Evolutionary conservation across 1,140 invertebrate genomes (phyloP), one percentile per base, ranked within the genome.

Genomic region (Euura lappo): DNA sequence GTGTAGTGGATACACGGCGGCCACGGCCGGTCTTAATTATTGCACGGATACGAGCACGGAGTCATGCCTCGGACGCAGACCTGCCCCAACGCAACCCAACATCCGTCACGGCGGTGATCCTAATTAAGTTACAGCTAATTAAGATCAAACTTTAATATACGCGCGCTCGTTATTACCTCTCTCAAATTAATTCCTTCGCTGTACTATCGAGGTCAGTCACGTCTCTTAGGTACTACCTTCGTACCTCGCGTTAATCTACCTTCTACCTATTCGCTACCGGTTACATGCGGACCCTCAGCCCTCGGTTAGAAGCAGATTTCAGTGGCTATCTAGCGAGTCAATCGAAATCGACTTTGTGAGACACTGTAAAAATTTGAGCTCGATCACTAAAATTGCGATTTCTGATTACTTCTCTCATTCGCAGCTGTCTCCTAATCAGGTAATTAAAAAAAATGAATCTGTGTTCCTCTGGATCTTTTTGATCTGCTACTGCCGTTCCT

Each of bases 81-180:
- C 80, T 79, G 79, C 77, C 80, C 77, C 76, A 83, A 82, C 79
- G 78, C 78, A 60, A 82, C 79, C 79, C 78, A 60, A 28, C 70
- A 83, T 80, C 83, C 86, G 85, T 86, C 85, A 87, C 85, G 85
- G 84, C 81, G 80, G 69, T 76, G 83, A 85, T 83, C 80, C 85
- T 87, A 86, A 87, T 87, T 86, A 86, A 85, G 86, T 85, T 83
- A 83, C 80, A 75, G 75, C 84, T 85, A 86, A 87, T 87, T 87
- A 87, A 85, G 80, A 87, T 85, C 84, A 81, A 84, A 60, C 83
- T 85, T 85, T 85, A 85, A 86, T 86, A 82, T 78, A 79, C 66
- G 66, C 28, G 28, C 66, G 13, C 66, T 68, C 66, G 66, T 68
- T 68, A 68, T 68, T 68, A 44, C 28, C 44, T 68, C 66, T 68